Evolutionary conservation across 2,888 invertebrate species (phyloP).

Genomic region (Troglohyphantes excavatus): DNA sequence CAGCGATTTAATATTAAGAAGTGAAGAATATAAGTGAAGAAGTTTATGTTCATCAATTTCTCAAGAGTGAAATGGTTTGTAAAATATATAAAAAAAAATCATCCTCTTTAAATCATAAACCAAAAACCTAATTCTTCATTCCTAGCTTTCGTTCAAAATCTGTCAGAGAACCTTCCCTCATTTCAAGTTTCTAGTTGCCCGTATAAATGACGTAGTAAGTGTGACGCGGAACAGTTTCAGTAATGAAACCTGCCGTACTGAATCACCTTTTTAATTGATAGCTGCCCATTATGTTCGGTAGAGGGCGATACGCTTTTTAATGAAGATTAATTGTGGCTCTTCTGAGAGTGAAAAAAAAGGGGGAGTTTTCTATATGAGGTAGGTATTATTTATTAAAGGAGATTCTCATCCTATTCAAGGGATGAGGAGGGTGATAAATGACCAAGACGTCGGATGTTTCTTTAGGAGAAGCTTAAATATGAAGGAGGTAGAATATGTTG

Average conservation of each 20-base stretch:
- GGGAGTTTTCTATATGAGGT: background rate
- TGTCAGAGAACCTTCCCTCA: background rate
- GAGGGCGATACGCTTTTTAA: slow-evolving; percentile 37
- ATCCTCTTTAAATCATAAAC: too few relatives aligned
- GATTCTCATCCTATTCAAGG: background rate
- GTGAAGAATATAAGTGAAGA: too few relatives aligned
- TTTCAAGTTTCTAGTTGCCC: background rate
- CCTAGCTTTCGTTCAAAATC: too few relatives aligned
- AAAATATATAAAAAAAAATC: too few relatives aligned
- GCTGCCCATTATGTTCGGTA: slow-evolving; percentile 21
- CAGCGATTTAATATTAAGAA: too few relatives aligned
- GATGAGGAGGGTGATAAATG: background rate
- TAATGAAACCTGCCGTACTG: slow-evolving; percentile 32
- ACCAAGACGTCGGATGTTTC: background rate
- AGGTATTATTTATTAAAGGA: slow-evolving; percentile 17
- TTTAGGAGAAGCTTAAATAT: background rate
- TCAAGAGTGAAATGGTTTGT: too few relatives aligned
- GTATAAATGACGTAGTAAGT: slow-evolving; percentile 25
- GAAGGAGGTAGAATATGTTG: background rate
- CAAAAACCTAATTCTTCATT: too few relatives aligned
- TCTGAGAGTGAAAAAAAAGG: slow-evolving; percentile 24
- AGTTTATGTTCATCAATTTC: too few relatives aligned
- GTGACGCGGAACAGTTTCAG: slow-evolving; percentile 22
- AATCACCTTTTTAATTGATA: slow-evolving; percentile 58
- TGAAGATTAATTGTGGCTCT: slow-evolving; percentile 48